Evolutionary conservation across 23 tunicate genomes (phyloP), one percentile per base, ranked within the genome.

Genomic region (Corella eumyota): DNA sequence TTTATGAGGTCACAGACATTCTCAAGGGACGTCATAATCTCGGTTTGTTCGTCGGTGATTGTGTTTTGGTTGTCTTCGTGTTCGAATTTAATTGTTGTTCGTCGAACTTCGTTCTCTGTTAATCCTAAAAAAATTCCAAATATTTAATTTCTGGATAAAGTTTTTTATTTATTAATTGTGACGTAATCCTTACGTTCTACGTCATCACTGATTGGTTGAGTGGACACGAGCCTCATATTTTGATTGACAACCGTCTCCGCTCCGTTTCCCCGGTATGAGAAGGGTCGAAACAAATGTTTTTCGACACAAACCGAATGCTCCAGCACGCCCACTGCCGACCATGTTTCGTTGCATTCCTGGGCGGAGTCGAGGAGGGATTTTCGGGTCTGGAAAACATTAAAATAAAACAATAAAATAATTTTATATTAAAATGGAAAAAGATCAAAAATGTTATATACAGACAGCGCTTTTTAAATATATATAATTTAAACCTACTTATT

Each of bases 211-310:
- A 1, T 2, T 3, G 27, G 28, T 4, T 32, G 65, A 19, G 23
- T 29, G 45, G 24, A 32, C 30, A 60, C 22, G 25, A 52, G 34
- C 28, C 60, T 63, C 62, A 73, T 45, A 15, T 17, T 36, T 17
- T 62, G 79, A 25, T 62, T 73, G 30, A 73, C 66, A 1, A 30
- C 47, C 22, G 70, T 62, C 63, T 35, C 31, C 1, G 79, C 79
- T 32, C 79, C 70, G 15, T 48, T 50, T 30, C 45, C 69, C 19
- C 66, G 72, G 48, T 69, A 64, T 3, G 72, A 64, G 46, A 73
- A 63, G 52, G 79, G 79, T 63, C 79, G 36, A 62, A 73, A 73
- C 1, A 62, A 33, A 49, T 73, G 79, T 73, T 63, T 64, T 63
- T 73, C 79, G 6, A 7, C 23, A 32, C 79, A 73, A 23, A 25